Conservation (phyloP, 2,797 vertebrate genomes). For the Siniperca scherzeri region DNA sequence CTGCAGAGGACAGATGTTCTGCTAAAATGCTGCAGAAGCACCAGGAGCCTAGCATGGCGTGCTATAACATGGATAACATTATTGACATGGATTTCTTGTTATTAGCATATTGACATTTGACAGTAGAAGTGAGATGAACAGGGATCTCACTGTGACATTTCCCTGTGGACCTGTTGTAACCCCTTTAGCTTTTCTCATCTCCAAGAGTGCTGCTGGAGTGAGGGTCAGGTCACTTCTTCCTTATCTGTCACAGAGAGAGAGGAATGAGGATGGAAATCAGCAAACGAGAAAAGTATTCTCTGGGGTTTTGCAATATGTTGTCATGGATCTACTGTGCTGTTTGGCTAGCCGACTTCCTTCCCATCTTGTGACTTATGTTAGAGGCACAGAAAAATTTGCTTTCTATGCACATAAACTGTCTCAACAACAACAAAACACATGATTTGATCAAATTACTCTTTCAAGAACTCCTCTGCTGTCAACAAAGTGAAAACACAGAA, state of each 20-base stretch:
- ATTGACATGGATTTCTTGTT: constrained; percentile 55
- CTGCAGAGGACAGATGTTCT: constrained; percentile 6
- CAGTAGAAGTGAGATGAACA: constrained; percentile 53
- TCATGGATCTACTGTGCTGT: constrained; percentile 14
- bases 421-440: constrained; percentile 9
- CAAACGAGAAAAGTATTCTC: constrained; percentile 48
- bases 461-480: constrained; percentile 35
- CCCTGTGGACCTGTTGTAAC: constrained; percentile 58
- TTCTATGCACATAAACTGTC: constrained; percentile 17
- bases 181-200: constrained; percentile 70
- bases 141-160: constrained; percentile 64
- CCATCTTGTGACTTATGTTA: background rate
- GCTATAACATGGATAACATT: constrained; percentile 28
- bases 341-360: constrained; percentile 8
- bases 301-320: constrained; percentile 5
- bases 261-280: constrained; percentile 43
- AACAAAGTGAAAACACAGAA: constrained; percentile 30
- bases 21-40: constrained; percentile 35
- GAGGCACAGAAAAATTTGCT: constrained; percentile 1
- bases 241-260: constrained; percentile 54
- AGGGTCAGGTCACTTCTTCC: constrained; percentile 62
- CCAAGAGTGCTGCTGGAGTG: constrained; percentile 27
- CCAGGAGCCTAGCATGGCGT: constrained; percentile 2
- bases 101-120: constrained; percentile 77
- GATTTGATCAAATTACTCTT: constrained; percentile 24